These are phyloP conservation scores for Venusia cambrica DNA, from an alignment of 2,888 invertebrate genomes.

Conservation along the genomic window DNA sequence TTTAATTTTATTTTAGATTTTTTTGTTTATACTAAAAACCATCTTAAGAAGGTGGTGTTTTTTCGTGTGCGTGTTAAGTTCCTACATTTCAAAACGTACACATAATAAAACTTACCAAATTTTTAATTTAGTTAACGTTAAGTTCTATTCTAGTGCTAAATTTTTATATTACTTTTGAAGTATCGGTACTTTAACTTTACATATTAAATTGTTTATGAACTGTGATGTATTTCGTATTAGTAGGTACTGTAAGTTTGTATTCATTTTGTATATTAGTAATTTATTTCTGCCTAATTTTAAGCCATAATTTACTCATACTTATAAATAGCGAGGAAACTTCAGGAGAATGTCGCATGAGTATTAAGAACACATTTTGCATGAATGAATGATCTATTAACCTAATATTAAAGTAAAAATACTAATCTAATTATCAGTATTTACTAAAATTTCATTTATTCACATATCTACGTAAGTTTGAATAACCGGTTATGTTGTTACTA, in stretches of 20 bases:
- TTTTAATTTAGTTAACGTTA: constrained; percentile 59
- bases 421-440: constrained; percentile 19
- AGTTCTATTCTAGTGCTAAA: constrained; percentile 53
- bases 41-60: constrained; percentile 58
- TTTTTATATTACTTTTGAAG: constrained; percentile 61
- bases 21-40: constrained; percentile 22
- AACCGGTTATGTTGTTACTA: no score
- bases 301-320: constrained; percentile 52
- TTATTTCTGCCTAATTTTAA: constrained; percentile 72
- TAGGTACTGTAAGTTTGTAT: constrained; percentile 75
- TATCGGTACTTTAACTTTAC: constrained; percentile 63
- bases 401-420: constrained; percentile 18
- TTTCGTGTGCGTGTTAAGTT: constrained; percentile 58
- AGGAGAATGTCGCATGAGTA: constrained; percentile 9
- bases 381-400: constrained; percentile 5
- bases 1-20: constrained; percentile 28
- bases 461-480: constrained; percentile 34
- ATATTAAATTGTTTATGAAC: constrained; percentile 79
- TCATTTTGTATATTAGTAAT: constrained; percentile 80
- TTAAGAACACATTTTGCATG: constrained; percentile 11
- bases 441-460: constrained; percentile 46
- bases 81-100: constrained; percentile 67
- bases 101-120: constrained; percentile 70
- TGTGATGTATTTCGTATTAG: constrained; percentile 81
- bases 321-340: constrained; percentile 22